Base-by-base conservation (phyloP, 1,140 invertebrate species). In the Spodoptera litura region DNA sequence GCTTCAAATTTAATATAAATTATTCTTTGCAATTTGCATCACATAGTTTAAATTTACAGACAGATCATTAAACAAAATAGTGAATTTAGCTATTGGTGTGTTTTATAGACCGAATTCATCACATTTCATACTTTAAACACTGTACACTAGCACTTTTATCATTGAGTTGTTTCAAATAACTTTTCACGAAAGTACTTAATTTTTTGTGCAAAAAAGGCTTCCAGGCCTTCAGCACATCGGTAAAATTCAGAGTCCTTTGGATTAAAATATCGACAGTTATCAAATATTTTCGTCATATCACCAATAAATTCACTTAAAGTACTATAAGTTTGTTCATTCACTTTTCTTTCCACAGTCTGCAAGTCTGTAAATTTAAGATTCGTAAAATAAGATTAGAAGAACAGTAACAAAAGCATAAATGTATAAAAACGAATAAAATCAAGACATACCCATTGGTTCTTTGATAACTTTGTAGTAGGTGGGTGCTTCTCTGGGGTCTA, bases 401-500 rank as follows among this genome's bases (percentile, higher is more conserved):
- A 51, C 3, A 4, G 20, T 56, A 56, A 35, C 10, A 52, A 10
- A 15, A 0, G 20, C 2, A 13, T 2, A 12, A 4, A 11, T 13
- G 31, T 44, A 0, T 9, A 10, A 44, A 44, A 44, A 44, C 38
- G 15, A 55, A 38, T 55, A 52, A 61, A 20, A 13, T 52, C 15
- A 53, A 35, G 35, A 85, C 96, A 95, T 96, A 99, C 99, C 99
- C 98, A 99, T 99, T 68, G 99, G 99, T 95, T 99, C 98, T 94
- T 99, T 99, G 78, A 99, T 98, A 70, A 99, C 97, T 96, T 98
- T 97, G 91, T 99, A 99, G 95, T 99, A 99, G 94, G 99, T 98
- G 10, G 99, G 99, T 58, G 98, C 98, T 95, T 99, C 98, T 84
- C 97, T 96, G 61, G 97, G 97, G 96, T 99, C 98, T 15, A 99